Evolutionary conservation across 2,888 invertebrate species (phyloP).

Genomic region (Germaria angustata): DNA sequence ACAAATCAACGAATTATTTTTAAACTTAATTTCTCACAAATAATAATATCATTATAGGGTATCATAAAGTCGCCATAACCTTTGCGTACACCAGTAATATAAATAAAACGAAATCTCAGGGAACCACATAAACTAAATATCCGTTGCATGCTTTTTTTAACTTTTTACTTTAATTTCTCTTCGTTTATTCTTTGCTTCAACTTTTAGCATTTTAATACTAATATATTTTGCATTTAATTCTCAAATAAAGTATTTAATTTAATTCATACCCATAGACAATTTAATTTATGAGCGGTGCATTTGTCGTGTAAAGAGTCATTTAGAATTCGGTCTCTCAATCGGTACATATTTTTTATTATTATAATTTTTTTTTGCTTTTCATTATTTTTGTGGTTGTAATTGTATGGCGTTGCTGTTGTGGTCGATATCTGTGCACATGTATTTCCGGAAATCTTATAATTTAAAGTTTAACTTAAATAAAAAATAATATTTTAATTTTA

Average conservation of each 20-base stretch:
- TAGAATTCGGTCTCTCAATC: slow-evolving; percentile 45
- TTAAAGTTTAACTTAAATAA: slow-evolving; percentile 1
- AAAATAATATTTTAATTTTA: background rate
- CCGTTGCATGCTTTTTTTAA: slow-evolving; percentile 3
- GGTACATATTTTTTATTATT: background rate
- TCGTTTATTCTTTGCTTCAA: slow-evolving; percentile 4
- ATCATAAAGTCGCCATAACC: background rate
- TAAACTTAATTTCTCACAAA: too few relatives aligned
- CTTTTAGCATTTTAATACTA: slow-evolving; percentile 66
- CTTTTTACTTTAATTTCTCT: slow-evolving; percentile 27
- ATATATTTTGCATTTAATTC: slow-evolving; percentile 74
- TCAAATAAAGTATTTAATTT: slow-evolving; percentile 75
- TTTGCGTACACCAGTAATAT: background rate
- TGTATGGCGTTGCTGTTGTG: background rate
- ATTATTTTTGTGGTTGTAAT: background rate
- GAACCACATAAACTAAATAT: slow-evolving; percentile 9
- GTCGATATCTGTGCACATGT: slow-evolving; percentile 36
- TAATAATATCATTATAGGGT: too few relatives aligned
- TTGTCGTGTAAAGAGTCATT: slow-evolving; percentile 36
- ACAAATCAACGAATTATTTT: too few relatives aligned
- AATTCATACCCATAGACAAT: slow-evolving; percentile 73
- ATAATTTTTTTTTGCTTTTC: background rate
- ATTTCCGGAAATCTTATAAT: slow-evolving; percentile 37
- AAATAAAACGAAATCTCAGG: background rate
- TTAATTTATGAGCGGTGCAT: slow-evolving; percentile 66